Evolutionary conservation across 2,888 invertebrate species (phyloP), one percentile per base, ranked within the genome.

Genomic region (Ramazzottius varieornatus): DNA sequence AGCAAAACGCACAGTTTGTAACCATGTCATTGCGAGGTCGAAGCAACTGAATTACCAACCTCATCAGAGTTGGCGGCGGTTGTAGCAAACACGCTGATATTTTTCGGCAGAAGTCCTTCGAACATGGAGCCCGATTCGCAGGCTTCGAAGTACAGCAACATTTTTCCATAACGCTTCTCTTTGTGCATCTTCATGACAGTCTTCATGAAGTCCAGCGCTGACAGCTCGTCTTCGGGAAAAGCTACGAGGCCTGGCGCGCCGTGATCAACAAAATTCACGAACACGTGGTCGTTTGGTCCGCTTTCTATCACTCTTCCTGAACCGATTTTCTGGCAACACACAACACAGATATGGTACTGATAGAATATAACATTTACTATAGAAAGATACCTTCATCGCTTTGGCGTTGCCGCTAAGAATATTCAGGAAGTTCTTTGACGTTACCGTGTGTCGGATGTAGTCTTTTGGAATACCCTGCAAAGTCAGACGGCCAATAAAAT

Each of bases 71-170:
- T 81, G 29, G 82, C 78, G 33, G 82, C 82, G 13, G 82, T 81
- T 63, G 81, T 78, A 1, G 80, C 82, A 73, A 79, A 81, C 64
- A 82, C 81, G 70, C 79, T 78, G 67, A 78, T 75, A 70, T 80
- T 73, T 29, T 75, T 72, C 0, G 79, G 76, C 33, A 82, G 73
- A 16, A 81, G 71, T 33, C 75, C 72, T 46, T 79, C 74, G 73
- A 82, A 82, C 80, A 82, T 82, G 2, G 82, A 82, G 29, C 82
- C 82, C 40, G 81, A 80, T 69, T 82, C 80, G 73, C 82, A 82
- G 1, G 82, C 81, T 72, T 82, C 82, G 66, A 82, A 71, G 71
- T 82, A 82, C 67, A 82, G 72, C 33, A 81, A 78, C 74, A 82
- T 72, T 78, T 79, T 76, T 63, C 72, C 73, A 71, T 75, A 81